Evolutionary conservation across 2,113 vertebrate species (phyloP).

Genomic region (Canis aureus): DNA sequence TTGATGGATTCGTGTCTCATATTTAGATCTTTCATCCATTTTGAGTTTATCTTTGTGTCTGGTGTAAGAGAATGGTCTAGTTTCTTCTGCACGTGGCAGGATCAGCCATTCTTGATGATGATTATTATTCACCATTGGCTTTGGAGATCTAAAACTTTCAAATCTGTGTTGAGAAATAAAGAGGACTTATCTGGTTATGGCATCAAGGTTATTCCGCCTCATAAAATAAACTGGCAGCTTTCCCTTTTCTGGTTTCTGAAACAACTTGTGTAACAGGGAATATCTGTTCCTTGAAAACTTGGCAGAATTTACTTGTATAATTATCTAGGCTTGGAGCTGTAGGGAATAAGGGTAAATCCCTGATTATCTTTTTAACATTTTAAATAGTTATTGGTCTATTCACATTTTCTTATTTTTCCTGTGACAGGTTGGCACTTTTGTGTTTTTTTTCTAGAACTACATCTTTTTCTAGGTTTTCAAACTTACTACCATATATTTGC

Average conservation of each 20-base stretch:
- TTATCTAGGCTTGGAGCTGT: constrained; percentile 13
- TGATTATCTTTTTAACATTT: constrained; percentile 49
- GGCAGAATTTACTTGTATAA: constrained; percentile 25
- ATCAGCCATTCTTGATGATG: constrained; percentile 31
- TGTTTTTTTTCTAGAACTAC: constrained; percentile 37
- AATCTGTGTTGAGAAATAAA: constrained; percentile 30
- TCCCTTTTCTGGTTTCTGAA: constrained; percentile 45
- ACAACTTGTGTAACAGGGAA: constrained; percentile 32
- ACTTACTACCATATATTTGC: constrained; percentile 14
- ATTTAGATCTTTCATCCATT: no score
- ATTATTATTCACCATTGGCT: not conserved
- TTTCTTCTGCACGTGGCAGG: no score
- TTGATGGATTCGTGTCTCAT: no score
- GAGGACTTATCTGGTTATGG: not conserved
- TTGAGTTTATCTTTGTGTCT: no score
- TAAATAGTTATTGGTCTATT: not conserved
- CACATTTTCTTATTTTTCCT: not conserved
- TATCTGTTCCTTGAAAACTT: constrained; percentile 26
- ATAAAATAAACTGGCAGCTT: constrained; percentile 40
- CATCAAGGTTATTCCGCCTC: constrained; percentile 21
- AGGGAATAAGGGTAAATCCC: not conserved
- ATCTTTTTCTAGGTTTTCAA: constrained; percentile 52
- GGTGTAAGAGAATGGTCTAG: no score
- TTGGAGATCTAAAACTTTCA: constrained; percentile 51
- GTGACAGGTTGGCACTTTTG: constrained; percentile 12